phyloP scores from a whole-genome alignment of 1,140 invertebrate genomes.

The Lepidostoma basale region DNA sequence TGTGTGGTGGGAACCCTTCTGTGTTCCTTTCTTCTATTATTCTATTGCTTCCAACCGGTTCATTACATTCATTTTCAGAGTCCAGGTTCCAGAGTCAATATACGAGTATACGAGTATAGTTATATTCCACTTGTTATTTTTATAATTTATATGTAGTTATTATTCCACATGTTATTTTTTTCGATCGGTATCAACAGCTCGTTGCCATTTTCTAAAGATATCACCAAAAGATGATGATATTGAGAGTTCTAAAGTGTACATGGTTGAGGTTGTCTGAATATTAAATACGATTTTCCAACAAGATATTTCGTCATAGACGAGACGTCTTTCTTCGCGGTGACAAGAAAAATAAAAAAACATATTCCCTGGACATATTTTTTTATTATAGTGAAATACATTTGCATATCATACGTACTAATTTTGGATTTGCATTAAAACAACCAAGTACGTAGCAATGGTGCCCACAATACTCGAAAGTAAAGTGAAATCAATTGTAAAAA shows the following conservation, averaged over 20 bases:
- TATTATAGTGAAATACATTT: background rate
- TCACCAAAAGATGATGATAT: no score
- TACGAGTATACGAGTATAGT: no score
- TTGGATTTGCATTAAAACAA: background rate
- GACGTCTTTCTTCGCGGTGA: background rate
- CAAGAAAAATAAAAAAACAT: background rate
- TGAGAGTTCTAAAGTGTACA: background rate
- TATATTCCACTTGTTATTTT: no score
- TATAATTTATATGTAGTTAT: no score
- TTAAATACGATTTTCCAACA: background rate
- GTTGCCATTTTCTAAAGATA: no score
- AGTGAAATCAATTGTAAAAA: constrained; percentile 27
- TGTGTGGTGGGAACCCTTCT: no score
- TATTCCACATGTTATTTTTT: no score
- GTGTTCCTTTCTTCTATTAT: no score
- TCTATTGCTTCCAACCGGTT: no score
- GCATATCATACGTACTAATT: background rate
- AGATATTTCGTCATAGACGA: background rate
- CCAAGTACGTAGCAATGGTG: constrained; percentile 16
- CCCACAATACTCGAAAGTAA: constrained; percentile 16
- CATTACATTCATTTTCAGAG: no score
- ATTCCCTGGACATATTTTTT: background rate
- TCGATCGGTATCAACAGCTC: no score
- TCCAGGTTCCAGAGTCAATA: no score
- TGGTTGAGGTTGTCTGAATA: background rate